A percentile compares a stretch with the other conserved stretches of the same genome.
Evolutionary conservation across 2,888 invertebrate genomes (phyloP).

Genomic region (Operophtera brumata): DNA sequence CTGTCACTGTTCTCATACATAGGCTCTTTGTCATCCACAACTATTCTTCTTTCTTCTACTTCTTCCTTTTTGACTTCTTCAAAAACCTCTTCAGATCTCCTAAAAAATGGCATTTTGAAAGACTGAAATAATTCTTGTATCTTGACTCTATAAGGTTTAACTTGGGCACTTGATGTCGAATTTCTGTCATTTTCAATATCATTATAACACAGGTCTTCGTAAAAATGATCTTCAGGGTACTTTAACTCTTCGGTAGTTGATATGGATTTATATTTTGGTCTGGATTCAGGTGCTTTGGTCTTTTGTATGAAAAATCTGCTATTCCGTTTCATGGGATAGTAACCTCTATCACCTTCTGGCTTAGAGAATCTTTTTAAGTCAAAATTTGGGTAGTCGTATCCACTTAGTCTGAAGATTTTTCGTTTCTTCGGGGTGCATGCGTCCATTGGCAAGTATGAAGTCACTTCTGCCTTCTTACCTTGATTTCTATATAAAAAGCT

Average conservation of each 20-base stretch:
- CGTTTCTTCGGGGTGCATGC: conserved; percentile 53
- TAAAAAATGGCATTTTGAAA: conserved; percentile 68
- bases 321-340: conserved; percentile 66
- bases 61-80: conserved; percentile 28
- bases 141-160: conserved; percentile 63
- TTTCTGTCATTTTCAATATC: conserved; percentile 46
- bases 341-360: conserved; percentile 64
- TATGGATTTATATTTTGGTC: conserved; percentile 62
- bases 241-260: conserved; percentile 55
- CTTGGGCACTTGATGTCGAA: conserved; percentile 31
- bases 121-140: conserved; percentile 69
- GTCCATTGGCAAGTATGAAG: conserved; percentile 73
- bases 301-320: conserved; percentile 55
- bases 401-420: conserved; percentile 63
- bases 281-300: conserved; percentile 50
- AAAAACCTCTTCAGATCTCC: conserved; percentile 46
- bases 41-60: conserved; percentile 27
- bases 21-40: conserved; percentile 38
- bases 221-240: conserved; percentile 66
- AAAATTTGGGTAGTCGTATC: conserved; percentile 68
- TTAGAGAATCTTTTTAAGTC: conserved; percentile 59
- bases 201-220: conserved; percentile 70
- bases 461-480: conserved; percentile 49
- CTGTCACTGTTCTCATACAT: conserved; percentile 64
- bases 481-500: conserved; percentile 73